These are phyloP conservation scores for Tipula confusa DNA, from an alignment of 2,888 invertebrate genomes.

Conservation along the genomic window DNA sequence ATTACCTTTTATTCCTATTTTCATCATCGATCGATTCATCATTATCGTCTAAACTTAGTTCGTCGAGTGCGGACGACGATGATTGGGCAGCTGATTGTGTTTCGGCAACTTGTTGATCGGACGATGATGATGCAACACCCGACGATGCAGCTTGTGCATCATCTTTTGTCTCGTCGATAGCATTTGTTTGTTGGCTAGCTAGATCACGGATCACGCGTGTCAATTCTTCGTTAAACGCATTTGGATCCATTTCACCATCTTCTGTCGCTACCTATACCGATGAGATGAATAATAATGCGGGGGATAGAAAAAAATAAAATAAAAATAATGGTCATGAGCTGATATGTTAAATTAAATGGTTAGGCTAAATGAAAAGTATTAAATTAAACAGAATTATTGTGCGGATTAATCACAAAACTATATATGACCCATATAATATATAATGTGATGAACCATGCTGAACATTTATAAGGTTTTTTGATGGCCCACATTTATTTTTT, in stretches of 20 bases:
- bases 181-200: constrained; percentile 41
- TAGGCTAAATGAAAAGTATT: not conserved
- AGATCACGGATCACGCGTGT: constrained; percentile 49
- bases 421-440: no score
- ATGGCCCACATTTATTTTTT: no score
- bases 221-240: constrained; percentile 48
- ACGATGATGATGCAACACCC: not conserved
- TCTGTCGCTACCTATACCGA: not conserved
- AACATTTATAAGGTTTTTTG: not conserved
- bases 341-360: not conserved
- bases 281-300: not conserved
- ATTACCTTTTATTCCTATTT: constrained; percentile 71
- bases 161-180: constrained; percentile 34
- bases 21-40: constrained; percentile 69
- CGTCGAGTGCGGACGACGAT: constrained; percentile 58
- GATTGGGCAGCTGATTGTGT: constrained; percentile 53
- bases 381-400: not conserved
- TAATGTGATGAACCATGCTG: not conserved
- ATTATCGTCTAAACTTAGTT: constrained; percentile 58
- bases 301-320: not conserved
- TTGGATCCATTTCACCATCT: constrained; percentile 44
- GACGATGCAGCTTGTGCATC: not conserved
- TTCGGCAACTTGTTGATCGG: constrained; percentile 54
- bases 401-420: not conserved
- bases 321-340: not conserved